These are phyloP conservation scores for Steinernema khuongi DNA, from an alignment of 1,140 invertebrate genomes.

Conservation along the genomic window DNA sequence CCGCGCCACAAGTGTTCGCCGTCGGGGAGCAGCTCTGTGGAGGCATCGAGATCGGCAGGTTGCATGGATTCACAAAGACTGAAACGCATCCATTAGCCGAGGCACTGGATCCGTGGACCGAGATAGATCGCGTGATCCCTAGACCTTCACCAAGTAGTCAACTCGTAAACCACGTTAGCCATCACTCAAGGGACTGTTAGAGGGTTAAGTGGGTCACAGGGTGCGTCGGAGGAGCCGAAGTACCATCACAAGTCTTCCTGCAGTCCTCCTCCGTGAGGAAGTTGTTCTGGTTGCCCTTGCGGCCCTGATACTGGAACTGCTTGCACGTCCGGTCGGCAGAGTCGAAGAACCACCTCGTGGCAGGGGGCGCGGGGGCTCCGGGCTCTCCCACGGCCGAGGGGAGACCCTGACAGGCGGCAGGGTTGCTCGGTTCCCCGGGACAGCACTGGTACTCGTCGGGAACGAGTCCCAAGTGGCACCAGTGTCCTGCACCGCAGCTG, in stretches of 20 bases:
- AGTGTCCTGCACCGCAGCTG: constrained; percentile 38
- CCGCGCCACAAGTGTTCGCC: constrained; percentile 41
- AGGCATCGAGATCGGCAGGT: constrained; percentile 42
- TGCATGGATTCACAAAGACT: constrained; percentile 50
- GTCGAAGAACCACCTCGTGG: constrained; percentile 43
- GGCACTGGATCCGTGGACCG: neutral
- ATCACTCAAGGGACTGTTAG: too few relatives aligned
- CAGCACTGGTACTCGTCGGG: constrained; percentile 52
- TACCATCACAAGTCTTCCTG: constrained; percentile 47
- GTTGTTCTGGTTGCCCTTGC: constrained; percentile 54
- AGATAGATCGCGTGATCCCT: too few relatives aligned
- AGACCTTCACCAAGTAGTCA: neutral
- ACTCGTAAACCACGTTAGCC: constrained; percentile 2
- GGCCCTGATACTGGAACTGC: constrained; percentile 45
- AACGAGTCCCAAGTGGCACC: constrained; percentile 46
- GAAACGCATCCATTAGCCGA: constrained; percentile 22
- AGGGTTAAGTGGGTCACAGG: neutral
- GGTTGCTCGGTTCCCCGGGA: constrained; percentile 39
- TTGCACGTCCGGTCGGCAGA: constrained; percentile 32
- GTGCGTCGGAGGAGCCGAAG: too few relatives aligned
- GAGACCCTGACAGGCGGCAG: constrained; percentile 46
- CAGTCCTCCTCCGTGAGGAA: constrained; percentile 52
- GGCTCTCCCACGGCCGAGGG: constrained; percentile 25
- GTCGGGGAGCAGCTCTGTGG: constrained; percentile 41
- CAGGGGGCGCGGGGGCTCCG: constrained; percentile 30